Evolutionary conservation across 2,888 invertebrate species (phyloP).

Genomic region (Chrysodeixis includens): DNA sequence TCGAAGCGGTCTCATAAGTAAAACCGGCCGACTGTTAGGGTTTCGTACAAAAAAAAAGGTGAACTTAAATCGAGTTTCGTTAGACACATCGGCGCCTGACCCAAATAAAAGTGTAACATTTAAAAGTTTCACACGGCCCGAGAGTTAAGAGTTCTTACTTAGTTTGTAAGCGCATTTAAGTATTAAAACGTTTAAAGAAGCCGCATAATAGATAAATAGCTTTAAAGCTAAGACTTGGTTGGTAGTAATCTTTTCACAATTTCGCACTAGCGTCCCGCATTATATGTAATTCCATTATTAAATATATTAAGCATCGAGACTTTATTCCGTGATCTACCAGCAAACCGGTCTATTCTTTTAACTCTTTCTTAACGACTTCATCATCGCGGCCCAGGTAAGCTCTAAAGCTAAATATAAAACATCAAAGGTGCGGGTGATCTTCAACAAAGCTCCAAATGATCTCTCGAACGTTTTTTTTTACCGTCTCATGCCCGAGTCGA

Average conservation of each 20-base stretch:
- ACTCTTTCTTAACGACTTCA: constrained; percentile 72
- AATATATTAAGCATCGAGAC: constrained; percentile 38
- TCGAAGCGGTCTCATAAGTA: constrained; percentile 13
- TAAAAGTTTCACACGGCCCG: constrained; percentile 26
- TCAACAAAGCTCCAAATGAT: constrained; percentile 75
- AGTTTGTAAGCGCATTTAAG: background rate
- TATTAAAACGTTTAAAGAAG: background rate
- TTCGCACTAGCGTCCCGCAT: constrained; percentile 6
- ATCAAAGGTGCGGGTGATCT: constrained; percentile 74
- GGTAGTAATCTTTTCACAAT: background rate
- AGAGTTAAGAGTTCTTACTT: background rate
- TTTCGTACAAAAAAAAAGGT: constrained; percentile 53
- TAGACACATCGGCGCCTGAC: constrained; percentile 76
- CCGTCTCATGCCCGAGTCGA: constrained; percentile 74
- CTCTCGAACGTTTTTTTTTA: constrained; percentile 78
- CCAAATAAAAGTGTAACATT: constrained; percentile 53
- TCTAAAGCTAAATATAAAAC: constrained; percentile 75
- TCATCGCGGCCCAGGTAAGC: constrained; percentile 71
- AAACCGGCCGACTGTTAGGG: constrained; percentile 49
- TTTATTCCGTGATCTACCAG: constrained; percentile 33
- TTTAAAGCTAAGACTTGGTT: background rate
- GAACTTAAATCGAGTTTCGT: constrained; percentile 57
- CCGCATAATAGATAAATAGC: background rate
- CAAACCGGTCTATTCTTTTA: constrained; percentile 61
- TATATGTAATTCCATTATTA: constrained; percentile 24